phyloP scores from a whole-genome alignment of 2,797 vertebrate species.

The Aplochiton taeniatus region DNA sequence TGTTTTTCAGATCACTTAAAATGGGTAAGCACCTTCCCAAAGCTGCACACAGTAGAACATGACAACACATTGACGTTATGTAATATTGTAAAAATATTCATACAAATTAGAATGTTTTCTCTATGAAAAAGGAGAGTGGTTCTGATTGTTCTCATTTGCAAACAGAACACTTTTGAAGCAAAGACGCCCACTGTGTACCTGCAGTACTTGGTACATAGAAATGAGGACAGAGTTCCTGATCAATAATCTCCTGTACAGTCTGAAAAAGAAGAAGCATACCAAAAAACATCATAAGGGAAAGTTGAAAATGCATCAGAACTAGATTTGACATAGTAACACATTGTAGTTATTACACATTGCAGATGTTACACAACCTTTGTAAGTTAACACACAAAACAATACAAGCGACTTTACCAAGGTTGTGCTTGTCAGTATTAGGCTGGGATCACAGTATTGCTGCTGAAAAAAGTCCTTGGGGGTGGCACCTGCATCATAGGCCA shows the following conservation, averaged over 20 bases:
- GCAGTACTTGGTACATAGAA: conserved; percentile 58
- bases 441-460: conserved; percentile 54
- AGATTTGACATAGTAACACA: neutral
- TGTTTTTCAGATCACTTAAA: neutral
- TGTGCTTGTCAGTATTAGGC: conserved; percentile 38
- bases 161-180: too few relatives aligned
- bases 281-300: neutral
- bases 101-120: too few relatives aligned
- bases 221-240: conserved; percentile 58
- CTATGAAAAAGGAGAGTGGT: too few relatives aligned
- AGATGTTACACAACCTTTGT: neutral
- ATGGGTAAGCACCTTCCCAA: conserved; percentile 55
- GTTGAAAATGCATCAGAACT: neutral
- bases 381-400: neutral
- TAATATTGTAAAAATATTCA: too few relatives aligned
- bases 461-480: neutral
- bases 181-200: conserved; percentile 48
- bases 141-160: too few relatives aligned
- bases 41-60: conserved; percentile 42
- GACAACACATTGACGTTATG: neutral
- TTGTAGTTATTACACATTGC: neutral
- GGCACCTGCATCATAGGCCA: neutral
- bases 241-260: conserved; percentile 43
- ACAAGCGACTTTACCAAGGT: conserved; percentile 40
- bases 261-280: conserved; percentile 24